Evolutionary conservation across 1,140 invertebrate genomes (phyloP).

Genomic region (Lasioglossum baleicum): DNA sequence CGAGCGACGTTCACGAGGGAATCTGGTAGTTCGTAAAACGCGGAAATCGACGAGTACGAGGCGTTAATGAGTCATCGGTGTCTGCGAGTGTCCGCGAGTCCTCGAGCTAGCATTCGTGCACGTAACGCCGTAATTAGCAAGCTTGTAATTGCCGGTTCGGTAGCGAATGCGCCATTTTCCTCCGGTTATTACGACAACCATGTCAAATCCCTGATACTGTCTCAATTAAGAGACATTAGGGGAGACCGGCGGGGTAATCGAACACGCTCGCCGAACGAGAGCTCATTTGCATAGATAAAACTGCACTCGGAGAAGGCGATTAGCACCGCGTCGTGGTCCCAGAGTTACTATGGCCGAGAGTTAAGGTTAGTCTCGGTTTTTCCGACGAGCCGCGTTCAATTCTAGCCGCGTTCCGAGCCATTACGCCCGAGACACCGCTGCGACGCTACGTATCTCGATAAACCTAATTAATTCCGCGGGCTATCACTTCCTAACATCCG

Average conservation of each 20-base stretch:
- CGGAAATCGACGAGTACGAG: constrained; percentile 52
- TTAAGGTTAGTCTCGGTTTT: background rate
- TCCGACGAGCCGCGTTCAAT: background rate
- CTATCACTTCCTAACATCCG: constrained; percentile 23
- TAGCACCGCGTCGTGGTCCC: no score
- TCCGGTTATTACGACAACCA: constrained; percentile 17
- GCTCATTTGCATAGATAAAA: constrained; percentile 11
- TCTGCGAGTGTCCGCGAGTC: background rate
- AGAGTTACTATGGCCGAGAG: background rate
- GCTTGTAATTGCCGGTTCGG: constrained; percentile 33
- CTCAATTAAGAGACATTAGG: constrained; percentile 44
- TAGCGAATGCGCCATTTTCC: constrained; percentile 21
- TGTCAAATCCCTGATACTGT: constrained; percentile 16
- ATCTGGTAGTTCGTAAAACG: constrained; percentile 56
- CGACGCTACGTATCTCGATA: background rate
- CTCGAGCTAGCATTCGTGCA: constrained; percentile 5
- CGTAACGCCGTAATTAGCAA: constrained; percentile 44
- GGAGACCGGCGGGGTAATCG: background rate
- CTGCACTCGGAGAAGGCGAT: background rate
- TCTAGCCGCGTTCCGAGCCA: background rate
- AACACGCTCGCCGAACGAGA: background rate
- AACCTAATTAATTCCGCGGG: constrained; percentile 9
- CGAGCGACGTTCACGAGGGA: constrained; percentile 54
- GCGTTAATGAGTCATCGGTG: constrained; percentile 58
- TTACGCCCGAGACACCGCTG: background rate